Evolutionary conservation across 2,888 invertebrate species (phyloP).

Genomic region (Aspidapion aeneum): DNA sequence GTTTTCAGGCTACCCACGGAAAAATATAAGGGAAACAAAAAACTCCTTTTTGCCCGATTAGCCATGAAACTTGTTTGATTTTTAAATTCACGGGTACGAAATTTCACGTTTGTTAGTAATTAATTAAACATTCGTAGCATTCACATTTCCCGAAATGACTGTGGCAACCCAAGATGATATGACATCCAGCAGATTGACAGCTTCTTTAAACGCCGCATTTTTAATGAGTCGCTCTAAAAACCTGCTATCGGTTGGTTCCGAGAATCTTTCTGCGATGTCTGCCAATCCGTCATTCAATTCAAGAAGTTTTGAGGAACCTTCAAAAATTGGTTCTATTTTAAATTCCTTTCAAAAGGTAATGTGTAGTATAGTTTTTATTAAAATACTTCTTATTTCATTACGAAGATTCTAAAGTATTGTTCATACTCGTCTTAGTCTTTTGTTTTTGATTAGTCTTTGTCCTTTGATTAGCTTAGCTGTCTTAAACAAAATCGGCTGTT

Average conservation of each 20-base stretch:
- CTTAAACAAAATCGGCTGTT: no score
- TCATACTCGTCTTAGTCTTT: no score
- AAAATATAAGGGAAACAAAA: no score
- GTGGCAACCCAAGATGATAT: not conserved
- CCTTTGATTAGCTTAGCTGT: no score
- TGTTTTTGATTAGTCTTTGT: no score
- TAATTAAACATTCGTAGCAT: no score
- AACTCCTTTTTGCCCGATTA: no score
- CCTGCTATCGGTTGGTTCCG: not conserved
- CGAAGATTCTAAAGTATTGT: no score
- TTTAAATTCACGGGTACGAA: no score
- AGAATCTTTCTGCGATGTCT: constrained; percentile 14
- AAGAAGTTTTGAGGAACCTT: constrained; percentile 27
- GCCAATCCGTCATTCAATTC: constrained; percentile 28
- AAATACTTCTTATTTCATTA: constrained; percentile 7
- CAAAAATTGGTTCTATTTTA: constrained; percentile 22
- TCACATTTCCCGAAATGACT: not conserved
- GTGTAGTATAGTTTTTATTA: constrained; percentile 11
- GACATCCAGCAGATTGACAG: not conserved
- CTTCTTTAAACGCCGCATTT: not conserved
- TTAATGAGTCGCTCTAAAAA: not conserved
- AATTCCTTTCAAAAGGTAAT: constrained; percentile 15
- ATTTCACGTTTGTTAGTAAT: no score
- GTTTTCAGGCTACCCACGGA: no score
- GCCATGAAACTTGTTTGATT: no score